These are phyloP conservation scores for Arremon aurantiirostris DNA, from an alignment of 2,797 vertebrate species.

Conservation along the genomic window DNA sequence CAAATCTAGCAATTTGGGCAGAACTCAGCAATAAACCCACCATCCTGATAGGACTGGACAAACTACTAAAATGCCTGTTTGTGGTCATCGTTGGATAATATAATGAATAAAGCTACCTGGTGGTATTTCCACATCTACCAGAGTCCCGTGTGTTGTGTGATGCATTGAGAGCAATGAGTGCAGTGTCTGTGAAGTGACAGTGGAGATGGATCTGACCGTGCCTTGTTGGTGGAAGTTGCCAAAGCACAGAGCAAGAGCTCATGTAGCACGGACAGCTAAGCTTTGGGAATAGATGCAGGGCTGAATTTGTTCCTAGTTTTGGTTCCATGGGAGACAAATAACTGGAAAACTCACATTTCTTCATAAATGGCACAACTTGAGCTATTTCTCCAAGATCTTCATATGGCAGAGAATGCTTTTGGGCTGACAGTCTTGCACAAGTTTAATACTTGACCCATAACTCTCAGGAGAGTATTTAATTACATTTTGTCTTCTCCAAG, in stretches of 20 bases:
- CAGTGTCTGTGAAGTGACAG: background rate
- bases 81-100: background rate
- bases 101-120: background rate
- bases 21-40: background rate
- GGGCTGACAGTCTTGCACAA: background rate
- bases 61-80: background rate
- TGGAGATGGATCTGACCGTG: fast-evolving
- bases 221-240: background rate
- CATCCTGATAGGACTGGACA: background rate
- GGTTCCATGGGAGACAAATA: background rate
- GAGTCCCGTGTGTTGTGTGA: background rate
- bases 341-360: background rate
- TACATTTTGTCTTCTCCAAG: background rate
- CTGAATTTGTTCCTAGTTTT: background rate
- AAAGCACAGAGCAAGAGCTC: background rate
- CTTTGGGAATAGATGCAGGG: background rate
- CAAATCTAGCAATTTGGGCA: background rate
- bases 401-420: background rate
- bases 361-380: background rate
- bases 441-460: background rate
- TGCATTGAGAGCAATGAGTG: background rate
- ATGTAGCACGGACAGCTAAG: background rate
- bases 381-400: background rate
- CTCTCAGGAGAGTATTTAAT: background rate
- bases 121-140: background rate